phyloP scores from a whole-genome alignment of 2,797 vertebrate species.

The Diplodus sargus region DNA sequence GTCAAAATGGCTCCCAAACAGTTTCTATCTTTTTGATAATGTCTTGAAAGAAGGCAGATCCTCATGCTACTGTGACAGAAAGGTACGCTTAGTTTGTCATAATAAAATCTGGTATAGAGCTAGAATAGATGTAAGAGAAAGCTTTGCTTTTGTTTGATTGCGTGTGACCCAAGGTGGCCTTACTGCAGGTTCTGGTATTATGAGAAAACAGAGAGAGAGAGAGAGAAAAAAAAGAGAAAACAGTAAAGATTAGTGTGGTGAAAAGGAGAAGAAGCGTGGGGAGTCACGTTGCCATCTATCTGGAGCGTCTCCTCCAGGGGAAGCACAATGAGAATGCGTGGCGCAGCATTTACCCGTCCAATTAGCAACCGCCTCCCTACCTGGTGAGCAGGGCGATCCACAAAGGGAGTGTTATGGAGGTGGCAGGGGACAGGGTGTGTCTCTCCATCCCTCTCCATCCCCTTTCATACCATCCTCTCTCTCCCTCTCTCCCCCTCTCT shows the following conservation, averaged over 20 bases:
- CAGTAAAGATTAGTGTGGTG: not conserved
- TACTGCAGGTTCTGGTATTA: not conserved
- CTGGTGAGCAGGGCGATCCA: slow-evolving; percentile 13
- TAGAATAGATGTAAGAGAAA: not conserved
- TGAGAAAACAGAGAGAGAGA: not conserved
- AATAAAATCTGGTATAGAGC: not conserved
- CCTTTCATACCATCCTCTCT: slow-evolving; percentile 24
- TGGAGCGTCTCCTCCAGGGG: slow-evolving; percentile 1
- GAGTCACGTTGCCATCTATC: slow-evolving; percentile 5
- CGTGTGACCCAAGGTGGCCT: not conserved
- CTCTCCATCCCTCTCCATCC: slow-evolving; percentile 2
- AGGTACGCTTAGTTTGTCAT: not conserved
- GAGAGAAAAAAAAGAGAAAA: not conserved
- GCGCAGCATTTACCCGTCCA: slow-evolving; percentile 56
- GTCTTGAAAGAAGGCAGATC: not conserved
- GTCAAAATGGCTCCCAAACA: not conserved
- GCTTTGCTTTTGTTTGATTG: not conserved
- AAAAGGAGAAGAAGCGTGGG: not conserved
- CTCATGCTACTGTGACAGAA: not conserved
- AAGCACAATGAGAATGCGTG: slow-evolving; percentile 45
- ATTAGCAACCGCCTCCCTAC: slow-evolving; percentile 62
- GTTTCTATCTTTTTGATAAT: not conserved
- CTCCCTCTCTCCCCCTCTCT: not conserved
- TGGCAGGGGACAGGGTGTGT: slow-evolving; percentile 29
- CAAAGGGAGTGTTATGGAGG: slow-evolving; percentile 6